Base-by-base conservation (phyloP, 2,113 vertebrate species). In the Megaceryle torquata region DNA sequence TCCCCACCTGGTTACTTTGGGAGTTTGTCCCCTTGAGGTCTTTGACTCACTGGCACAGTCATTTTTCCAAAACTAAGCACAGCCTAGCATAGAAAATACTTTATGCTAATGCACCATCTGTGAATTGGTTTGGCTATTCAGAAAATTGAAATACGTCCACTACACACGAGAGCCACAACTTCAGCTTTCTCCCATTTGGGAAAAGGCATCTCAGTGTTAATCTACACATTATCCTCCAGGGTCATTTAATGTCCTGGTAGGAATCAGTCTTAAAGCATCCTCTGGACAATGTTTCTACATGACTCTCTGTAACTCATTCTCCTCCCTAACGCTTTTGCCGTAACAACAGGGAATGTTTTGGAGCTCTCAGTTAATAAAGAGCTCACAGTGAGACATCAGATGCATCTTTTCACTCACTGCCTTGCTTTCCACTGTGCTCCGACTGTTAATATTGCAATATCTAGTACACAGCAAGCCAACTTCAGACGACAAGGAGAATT, bases 51-150 rank as follows among this genome's bases (percentile, higher is more conserved):
- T 15, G 81, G 46, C 39, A 77, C 16, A 56, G 54, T 5, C 56
- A 13, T 71, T 82, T 71, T 43, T 61, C 65, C 41, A 78, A 78
- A 83, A 50, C 24, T 33, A 68, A 75, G 43, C 28, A 67, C 43
- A 56, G 33, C 16, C 18, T 79, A 33, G 2, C 6, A 57, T 1
- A 82, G 69, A n/a, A 87, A 93, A 14, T 24, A 35, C 39, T 63
- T 90, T 81, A 93, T 83, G 74, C 24, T 92, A 86, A 84, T 51
- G 44, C 6, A 89, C 77, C 80, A 82, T 89, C 80, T 95, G 64
- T 81, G 53, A 83, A 71, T 60, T 63, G 39, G 20, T 28, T 91
- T 86, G 60, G 43, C 28, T 86, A 54, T 24, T 60, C 35, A 67
- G 28, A 84, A 88, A 90, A 81, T 75, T 48, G 71, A 53, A 50